Evolutionary conservation across 2,113 vertebrate species (phyloP), one percentile per base, ranked within the genome.

Genomic region (Saccopteryx leptura): DNA sequence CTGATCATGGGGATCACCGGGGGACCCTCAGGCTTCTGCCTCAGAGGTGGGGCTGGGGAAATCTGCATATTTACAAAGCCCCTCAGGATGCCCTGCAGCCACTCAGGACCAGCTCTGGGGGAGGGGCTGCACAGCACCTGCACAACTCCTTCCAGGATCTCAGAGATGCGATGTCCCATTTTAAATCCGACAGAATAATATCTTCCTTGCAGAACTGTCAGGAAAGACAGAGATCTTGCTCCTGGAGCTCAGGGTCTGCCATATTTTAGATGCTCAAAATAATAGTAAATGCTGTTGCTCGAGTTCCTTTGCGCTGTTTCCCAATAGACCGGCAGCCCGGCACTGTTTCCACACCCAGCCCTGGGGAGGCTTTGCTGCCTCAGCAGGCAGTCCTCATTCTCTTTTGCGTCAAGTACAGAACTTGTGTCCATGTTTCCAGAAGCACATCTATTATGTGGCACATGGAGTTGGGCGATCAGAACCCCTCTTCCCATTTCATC

Each of bases 321-420:
- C 58, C 4, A 5, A 8, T 17, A 39, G 65, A 15, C 0, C 0
- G 84, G 28, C 9, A 39, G 65, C 12, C 0, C 0, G 84, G 28
- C 9, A 3, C 14, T 63, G 26, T 63, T 63, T 24, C 60, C 39
- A 65, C 5, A 19, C 23, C 12, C 2, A 15, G 10, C 9, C 56
- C 10, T 6, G n/a, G 74, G 75, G n/a, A 61, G 46, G 75, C 21
- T 46, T 58, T 66, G 24, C 60, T 31, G 23, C 65, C 71, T 48
- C 12, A 28, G 15, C 10, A 63, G 24, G n/a, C 31, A 9, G 19
- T 24, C 74, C 85, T 52, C 33, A 9, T 39, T 58, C 26, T 86
- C 61, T 58, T 87, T 69, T 26, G 48, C n/a, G 66, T 60, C 28
- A 46, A 52, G 72, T 2, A 23, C 7, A 79, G 63, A 95, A 74